These are phyloP conservation scores for Neuroscelio doddi DNA, from an alignment of 2,888 invertebrate genomes.

Conservation along the genomic window DNA sequence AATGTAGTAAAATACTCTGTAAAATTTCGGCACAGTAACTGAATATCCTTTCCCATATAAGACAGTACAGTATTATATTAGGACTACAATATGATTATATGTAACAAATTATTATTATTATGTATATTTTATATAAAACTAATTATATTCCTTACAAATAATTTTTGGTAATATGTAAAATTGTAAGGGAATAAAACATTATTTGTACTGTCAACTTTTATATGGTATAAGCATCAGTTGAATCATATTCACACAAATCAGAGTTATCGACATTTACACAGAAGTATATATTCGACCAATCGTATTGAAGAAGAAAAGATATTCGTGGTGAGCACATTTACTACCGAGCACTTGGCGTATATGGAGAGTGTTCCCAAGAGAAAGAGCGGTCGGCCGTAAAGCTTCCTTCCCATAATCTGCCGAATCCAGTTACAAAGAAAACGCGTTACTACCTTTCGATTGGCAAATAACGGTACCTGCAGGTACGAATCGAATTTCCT, in stretches of 20 bases:
- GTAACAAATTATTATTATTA: too few species aligned
- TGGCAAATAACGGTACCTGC: conserved; percentile 43
- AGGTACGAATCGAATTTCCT: conserved; percentile 20
- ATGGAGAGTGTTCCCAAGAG: conserved; percentile 29
- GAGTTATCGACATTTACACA: conserved; percentile 18
- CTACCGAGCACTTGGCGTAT: conserved; percentile 1
- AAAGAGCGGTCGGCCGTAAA: conserved; percentile 36
- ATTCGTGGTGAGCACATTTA: conserved; percentile 23
- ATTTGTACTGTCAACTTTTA: too few species aligned
- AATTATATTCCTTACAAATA: too few species aligned
- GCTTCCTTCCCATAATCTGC: conserved; percentile 30
- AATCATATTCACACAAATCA: background rate
- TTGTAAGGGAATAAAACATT: too few species aligned
- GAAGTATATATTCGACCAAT: conserved; percentile 26
- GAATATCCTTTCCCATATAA: too few species aligned
- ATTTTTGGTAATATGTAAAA: too few species aligned
- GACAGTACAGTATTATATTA: too few species aligned
- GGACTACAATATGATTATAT: too few species aligned
- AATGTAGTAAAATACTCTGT: too few species aligned
- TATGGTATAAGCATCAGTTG: too few species aligned
- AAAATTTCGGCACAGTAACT: too few species aligned
- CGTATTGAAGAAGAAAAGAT: conserved; percentile 8
- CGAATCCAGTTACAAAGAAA: conserved; percentile 20
- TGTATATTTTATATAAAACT: too few species aligned
- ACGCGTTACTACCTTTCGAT: conserved; percentile 29